Conservation (phyloP, 2,888 invertebrate species). For the Thyatira batis region DNA sequence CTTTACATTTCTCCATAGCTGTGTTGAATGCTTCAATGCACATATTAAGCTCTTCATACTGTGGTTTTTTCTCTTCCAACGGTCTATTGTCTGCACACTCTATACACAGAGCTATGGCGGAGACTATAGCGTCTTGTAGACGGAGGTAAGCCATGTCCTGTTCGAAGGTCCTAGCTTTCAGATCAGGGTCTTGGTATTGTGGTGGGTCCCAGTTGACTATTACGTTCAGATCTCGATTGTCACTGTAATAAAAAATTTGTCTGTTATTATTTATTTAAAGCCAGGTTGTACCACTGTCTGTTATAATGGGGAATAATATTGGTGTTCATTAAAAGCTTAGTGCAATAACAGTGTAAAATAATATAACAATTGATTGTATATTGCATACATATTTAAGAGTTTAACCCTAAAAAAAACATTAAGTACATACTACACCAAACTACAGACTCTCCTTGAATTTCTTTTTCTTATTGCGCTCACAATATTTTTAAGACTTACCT, state of each 20-base stretch:
- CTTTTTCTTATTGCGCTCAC: too few species aligned
- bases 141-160: constrained; percentile 65
- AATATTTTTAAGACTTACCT: too few species aligned
- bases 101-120: constrained; percentile 60
- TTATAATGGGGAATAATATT: too few species aligned
- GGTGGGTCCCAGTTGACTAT: constrained; percentile 87
- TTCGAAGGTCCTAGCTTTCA: constrained; percentile 58
- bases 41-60: constrained; percentile 48
- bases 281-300: too few species aligned
- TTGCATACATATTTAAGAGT: too few species aligned
- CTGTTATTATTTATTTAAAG: neutral
- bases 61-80: constrained; percentile 41
- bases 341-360: too few species aligned
- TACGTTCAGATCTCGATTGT: constrained; percentile 90
- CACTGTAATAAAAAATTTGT: constrained; percentile 59
- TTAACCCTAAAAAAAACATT: too few species aligned
- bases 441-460: too few species aligned
- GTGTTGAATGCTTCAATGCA: constrained; percentile 58
- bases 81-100: constrained; percentile 54
- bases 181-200: constrained; percentile 56
- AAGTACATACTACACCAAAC: too few species aligned
- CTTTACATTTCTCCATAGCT: constrained; percentile 56
- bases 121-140: constrained; percentile 64
- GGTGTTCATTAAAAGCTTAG: too few species aligned
- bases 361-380: too few species aligned